Base-by-base conservation (phyloP, 2,888 invertebrate species). In the Drepana falcataria region DNA sequence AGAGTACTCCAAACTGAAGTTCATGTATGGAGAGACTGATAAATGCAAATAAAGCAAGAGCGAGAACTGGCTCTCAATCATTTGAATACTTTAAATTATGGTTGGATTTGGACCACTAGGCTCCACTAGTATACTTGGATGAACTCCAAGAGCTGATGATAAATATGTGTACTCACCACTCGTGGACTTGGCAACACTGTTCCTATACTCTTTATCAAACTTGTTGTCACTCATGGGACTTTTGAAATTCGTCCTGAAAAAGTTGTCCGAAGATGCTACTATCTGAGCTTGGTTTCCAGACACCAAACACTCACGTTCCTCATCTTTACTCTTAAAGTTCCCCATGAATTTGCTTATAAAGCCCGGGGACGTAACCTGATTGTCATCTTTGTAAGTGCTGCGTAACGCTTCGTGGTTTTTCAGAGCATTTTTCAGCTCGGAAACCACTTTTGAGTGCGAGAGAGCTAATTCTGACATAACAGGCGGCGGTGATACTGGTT, bases 311-410 rank as follows among this genome's bases (percentile, higher is more conserved):
- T 91, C 91, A 0, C 81, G 68, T 47, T 91, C 91, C 41, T 91
- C 91, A 56, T 88, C 90, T 48, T 86, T 88, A 52, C 60, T 74
- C 60, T 88, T 89, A 57, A 89, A 88, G 58, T 88, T 91, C 0
- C 89, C 90, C 21, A 91, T 90, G 53, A 91, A 83, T 64, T 91
- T 91, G 60, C 83, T 87, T 21, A 91, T 83, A 53, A 91, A 88
- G 0, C 87, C 85, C 0, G 89, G 87, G 0, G 89, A 88, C 0
- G 79, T 79, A 0, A 85, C 73, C 21, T 85, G 84, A 3, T 68
- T 62, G 0, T 85, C 77, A 3, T 85, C 83, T 55, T 84, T 84
- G 44, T 68, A 81, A 0, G 77, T 70, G 37, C 63, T 83, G 21
- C 86, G 75, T 0, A 83, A 54, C 2, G 73, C 77, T n/a, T 89